These are phyloP conservation scores for Morone chrysops DNA, from an alignment of 2,113 vertebrate genomes.

Conservation along the genomic window DNA sequence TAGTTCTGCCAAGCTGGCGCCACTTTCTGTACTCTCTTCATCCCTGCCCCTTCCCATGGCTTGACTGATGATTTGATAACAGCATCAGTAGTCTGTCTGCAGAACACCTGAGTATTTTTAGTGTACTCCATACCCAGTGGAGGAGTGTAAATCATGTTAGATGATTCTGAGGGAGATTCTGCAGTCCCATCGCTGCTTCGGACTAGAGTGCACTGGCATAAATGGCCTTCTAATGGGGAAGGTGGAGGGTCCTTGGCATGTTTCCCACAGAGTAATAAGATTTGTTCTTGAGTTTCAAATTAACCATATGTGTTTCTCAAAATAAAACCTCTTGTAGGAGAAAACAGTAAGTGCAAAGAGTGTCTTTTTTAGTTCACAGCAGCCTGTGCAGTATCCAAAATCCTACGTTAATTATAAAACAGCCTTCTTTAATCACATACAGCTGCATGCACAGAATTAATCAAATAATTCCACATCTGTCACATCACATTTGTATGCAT, in stretches of 20 bases:
- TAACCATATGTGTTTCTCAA: neutral
- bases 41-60: slow-evolving; percentile 26
- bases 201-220: neutral
- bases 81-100: slow-evolving; percentile 38
- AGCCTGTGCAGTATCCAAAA: neutral
- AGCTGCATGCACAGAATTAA: neutral
- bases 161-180: too few relatives aligned
- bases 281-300: slow-evolving; percentile 2
- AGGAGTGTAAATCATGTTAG: slow-evolving; percentile 14
- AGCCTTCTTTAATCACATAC: neutral
- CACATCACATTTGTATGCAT: neutral
- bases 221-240: neutral
- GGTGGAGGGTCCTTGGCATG: neutral
- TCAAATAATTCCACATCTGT: neutral
- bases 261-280: neutral
- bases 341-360: neutral
- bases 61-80: slow-evolving; percentile 50
- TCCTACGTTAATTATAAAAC: too few relatives aligned
- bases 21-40: slow-evolving; percentile 15
- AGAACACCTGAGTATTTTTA: slow-evolving; percentile 62
- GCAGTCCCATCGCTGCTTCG: neutral
- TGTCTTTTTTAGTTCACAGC: neutral
- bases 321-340: neutral
- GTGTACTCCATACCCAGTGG: slow-evolving; percentile 3
- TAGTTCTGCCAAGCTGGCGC: slow-evolving; percentile 46